A percentile compares a stretch with the other conserved stretches of the same genome.
Evolutionary conservation across 2,797 vertebrate species (phyloP).

Genomic region (Sebastes miniatus): DNA sequence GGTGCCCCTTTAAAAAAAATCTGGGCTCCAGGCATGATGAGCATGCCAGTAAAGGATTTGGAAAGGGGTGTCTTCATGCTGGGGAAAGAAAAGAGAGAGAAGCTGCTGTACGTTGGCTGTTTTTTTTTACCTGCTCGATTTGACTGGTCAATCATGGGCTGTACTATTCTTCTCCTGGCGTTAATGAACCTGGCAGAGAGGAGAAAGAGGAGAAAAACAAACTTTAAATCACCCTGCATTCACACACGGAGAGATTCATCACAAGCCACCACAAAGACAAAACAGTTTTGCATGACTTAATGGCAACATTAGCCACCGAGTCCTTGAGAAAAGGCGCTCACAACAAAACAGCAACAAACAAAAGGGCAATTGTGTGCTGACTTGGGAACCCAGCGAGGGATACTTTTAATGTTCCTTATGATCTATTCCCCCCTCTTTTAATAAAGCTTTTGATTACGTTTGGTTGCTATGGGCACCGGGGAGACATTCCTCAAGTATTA

Average conservation of each 20-base stretch:
- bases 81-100: constrained; percentile 12
- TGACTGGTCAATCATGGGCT: constrained; percentile 99
- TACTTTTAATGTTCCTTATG: constrained; percentile 86
- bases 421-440: constrained; percentile 84
- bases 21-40: constrained; percentile 50
- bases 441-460: constrained; percentile 87
- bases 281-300: constrained; percentile 80
- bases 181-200: constrained; percentile 98
- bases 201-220: constrained; percentile 66
- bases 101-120: constrained; percentile 30
- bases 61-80: constrained; percentile 42
- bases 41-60: constrained; percentile 51
- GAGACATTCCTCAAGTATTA: constrained; percentile 85
- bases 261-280: constrained; percentile 75
- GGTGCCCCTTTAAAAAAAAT: constrained; percentile 33
- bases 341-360: constrained; percentile 80
- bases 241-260: constrained; percentile 73
- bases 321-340: constrained; percentile 68
- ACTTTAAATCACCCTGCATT: constrained; percentile 78
- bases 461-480: constrained; percentile 81
- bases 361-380: constrained; percentile 79
- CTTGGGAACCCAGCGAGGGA: constrained; percentile 80
- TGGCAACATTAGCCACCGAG: constrained; percentile 76
- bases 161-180: constrained; percentile 99
- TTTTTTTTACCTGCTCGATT: constrained; percentile 98